Evolutionary conservation across 1,140 invertebrate genomes (phyloP).

Genomic region (Aplysia californica): DNA sequence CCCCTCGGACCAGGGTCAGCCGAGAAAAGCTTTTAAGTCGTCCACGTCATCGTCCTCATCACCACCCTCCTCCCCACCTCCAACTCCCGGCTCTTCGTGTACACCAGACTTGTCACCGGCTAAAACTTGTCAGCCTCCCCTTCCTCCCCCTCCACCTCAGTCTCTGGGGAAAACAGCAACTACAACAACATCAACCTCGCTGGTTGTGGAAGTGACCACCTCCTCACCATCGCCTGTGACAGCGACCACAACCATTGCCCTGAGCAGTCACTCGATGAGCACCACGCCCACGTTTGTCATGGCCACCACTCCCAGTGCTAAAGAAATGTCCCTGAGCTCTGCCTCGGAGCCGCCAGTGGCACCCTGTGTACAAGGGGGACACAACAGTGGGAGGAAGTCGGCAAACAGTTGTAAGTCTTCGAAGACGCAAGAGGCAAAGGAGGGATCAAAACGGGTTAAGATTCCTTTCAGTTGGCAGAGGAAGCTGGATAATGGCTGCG

Average conservation of each 20-base stretch:
- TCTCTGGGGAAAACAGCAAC: too few species aligned
- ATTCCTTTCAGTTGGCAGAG: constrained; percentile 23
- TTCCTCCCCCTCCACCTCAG: background rate
- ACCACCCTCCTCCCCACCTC: background rate
- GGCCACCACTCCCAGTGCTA: background rate
- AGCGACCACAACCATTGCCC: background rate
- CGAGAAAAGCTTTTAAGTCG: too few species aligned
- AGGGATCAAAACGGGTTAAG: background rate
- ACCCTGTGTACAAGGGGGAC: too few species aligned
- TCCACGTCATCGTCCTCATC: background rate
- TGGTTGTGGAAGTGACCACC: background rate
- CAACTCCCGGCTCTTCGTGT: background rate
- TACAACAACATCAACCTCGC: too few species aligned
- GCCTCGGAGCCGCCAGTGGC: too few species aligned
- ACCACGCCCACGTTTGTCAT: constrained; percentile 20
- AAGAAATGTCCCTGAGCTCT: background rate
- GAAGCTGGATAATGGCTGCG: constrained; percentile 16
- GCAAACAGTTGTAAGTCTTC: background rate
- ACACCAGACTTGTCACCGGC: background rate
- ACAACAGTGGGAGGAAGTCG: too few species aligned
- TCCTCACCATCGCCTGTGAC: background rate
- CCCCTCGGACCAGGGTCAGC: too few species aligned
- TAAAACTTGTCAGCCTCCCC: background rate
- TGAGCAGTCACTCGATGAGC: background rate
- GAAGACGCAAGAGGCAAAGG: background rate